These are phyloP conservation scores for Acleris cristana DNA, from an alignment of 2,888 invertebrate genomes.

Conservation along the genomic window DNA sequence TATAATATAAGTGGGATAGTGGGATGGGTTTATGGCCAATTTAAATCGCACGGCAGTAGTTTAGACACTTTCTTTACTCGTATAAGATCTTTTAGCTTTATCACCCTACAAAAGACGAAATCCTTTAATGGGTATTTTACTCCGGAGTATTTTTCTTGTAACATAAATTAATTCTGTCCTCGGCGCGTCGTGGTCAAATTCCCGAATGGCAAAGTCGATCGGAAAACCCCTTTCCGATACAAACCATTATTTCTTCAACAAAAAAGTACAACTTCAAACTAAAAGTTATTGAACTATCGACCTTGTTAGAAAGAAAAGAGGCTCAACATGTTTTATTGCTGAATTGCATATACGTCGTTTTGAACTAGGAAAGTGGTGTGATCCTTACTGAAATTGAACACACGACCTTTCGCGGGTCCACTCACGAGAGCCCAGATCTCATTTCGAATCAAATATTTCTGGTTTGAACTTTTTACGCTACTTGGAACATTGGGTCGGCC, in stretches of 20 bases:
- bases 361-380: too few species aligned
- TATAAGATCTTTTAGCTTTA: too few species aligned
- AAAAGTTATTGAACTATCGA: too few species aligned
- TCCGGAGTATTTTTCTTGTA: neutral
- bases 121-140: neutral
- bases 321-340: too few species aligned
- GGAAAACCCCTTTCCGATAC: slow-evolving; percentile 3
- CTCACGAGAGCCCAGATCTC: slow-evolving; percentile 8
- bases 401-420: neutral
- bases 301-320: too few species aligned
- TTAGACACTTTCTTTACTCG: too few species aligned
- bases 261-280: too few species aligned
- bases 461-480: slow-evolving; percentile 2
- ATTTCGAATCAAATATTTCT: slow-evolving; percentile 16
- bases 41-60: too few species aligned
- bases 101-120: neutral
- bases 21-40: too few species aligned
- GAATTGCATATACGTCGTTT: too few species aligned
- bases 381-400: slow-evolving; percentile 4
- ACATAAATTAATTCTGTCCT: slow-evolving; percentile 4
- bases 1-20: too few species aligned
- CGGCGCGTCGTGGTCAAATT: slow-evolving; percentile 11
- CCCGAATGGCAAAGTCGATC: slow-evolving; percentile 5
- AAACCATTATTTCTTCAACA: neutral
- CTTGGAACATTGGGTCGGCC: too few species aligned